Conservation (phyloP, 1,140 invertebrate species). For the Teleopsis dalmanni region DNA sequence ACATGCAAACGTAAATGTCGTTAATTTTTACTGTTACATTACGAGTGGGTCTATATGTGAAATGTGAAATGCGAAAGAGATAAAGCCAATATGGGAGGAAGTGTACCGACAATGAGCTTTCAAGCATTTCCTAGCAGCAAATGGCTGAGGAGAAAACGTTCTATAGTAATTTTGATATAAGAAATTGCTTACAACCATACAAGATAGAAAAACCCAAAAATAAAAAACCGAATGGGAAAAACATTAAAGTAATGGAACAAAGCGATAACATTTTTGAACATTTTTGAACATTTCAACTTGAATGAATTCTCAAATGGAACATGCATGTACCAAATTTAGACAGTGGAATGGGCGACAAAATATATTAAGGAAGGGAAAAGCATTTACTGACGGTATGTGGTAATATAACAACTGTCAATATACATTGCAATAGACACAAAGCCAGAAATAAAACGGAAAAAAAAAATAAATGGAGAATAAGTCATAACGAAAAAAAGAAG, state of each 20-base stretch:
- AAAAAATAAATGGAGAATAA: too few species aligned
- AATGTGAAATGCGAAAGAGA: neutral
- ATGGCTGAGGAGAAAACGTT: neutral
- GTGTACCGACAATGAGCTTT: constrained; percentile 2
- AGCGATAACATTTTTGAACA: constrained; percentile 44
- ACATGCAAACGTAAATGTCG: constrained; percentile 5
- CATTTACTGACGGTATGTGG: too few species aligned
- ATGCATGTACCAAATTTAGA: neutral
- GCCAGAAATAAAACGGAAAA: too few species aligned
- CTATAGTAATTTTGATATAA: too few species aligned
- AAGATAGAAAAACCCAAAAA: too few species aligned
- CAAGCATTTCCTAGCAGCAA: neutral
- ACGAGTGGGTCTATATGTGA: neutral
- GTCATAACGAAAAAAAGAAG: too few species aligned
- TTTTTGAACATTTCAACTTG: constrained; percentile 42
- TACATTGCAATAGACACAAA: too few species aligned
- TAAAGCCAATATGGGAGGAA: neutral
- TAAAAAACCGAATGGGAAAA: neutral
- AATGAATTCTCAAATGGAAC: constrained; percentile 37
- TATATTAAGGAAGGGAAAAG: neutral
- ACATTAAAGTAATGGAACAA: constrained; percentile 40
- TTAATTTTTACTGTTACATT: constrained; percentile 7
- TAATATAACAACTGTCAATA: too few species aligned
- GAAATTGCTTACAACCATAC: too few species aligned
- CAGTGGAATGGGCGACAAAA: neutral